Conservation (phyloP, 2,113 vertebrate species). For the Coreoperca whiteheadi region DNA sequence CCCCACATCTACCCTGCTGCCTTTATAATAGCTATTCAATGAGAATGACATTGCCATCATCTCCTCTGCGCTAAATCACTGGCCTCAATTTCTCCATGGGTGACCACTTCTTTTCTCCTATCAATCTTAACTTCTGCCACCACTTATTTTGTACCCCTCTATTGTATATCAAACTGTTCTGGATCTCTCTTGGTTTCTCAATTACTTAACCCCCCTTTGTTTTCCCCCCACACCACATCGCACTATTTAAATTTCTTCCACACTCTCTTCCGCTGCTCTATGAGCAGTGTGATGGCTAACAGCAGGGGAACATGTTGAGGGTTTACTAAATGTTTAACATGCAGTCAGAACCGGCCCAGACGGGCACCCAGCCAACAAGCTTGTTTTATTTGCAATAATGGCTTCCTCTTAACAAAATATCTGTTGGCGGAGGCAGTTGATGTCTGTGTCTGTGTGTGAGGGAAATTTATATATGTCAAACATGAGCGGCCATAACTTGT, state of each 20-base stretch:
- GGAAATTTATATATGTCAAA: conserved; percentile 70
- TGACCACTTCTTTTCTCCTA: conserved; percentile 60
- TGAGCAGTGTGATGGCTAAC: conserved; percentile 48
- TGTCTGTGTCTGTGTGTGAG: conserved; percentile 32
- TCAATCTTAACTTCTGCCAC: conserved; percentile 58
- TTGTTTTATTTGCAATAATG: conserved; percentile 63
- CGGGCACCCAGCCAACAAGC: conserved; percentile 35
- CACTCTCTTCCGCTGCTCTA: conserved; percentile 20
- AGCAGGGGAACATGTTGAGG: conserved; percentile 49
- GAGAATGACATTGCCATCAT: conserved; percentile 58
- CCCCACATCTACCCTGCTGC: conserved; percentile 8
- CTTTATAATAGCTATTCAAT: conserved; percentile 62
- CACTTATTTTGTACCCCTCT: conserved; percentile 51
- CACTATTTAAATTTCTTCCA: not conserved
- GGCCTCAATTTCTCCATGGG: conserved; percentile 77
- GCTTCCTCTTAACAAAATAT: conserved; percentile 60
- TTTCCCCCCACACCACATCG: not conserved
- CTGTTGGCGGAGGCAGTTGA: conserved; percentile 29
- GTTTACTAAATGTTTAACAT: conserved; percentile 68
- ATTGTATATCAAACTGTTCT: conserved; percentile 49
- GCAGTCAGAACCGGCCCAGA: conserved; percentile 18
- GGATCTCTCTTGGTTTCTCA: conserved; percentile 36
- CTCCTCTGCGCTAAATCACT: conserved; percentile 67
- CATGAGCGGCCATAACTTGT: conserved; percentile 67
- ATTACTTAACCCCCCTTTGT: conserved; percentile 37